phyloP scores from a whole-genome alignment of 2,797 vertebrate species.

The Pelobates cultripes region DNA sequence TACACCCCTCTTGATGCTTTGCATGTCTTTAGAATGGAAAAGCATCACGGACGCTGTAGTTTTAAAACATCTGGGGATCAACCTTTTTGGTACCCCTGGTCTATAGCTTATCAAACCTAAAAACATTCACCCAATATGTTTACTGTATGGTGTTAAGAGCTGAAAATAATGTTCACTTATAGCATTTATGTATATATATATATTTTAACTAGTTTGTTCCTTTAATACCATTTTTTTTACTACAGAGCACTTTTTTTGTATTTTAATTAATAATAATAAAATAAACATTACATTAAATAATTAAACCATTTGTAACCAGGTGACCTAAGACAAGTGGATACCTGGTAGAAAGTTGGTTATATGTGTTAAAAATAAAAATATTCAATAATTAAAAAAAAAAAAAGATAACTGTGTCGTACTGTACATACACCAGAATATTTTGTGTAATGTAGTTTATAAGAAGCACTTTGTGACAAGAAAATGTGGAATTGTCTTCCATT shows the following conservation, averaged over 20 bases:
- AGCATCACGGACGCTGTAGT: too few species aligned
- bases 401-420: constrained; percentile 61
- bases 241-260: constrained; percentile 51
- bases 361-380: constrained; percentile 16
- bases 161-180: constrained; percentile 12
- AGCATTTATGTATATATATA: constrained; percentile 18
- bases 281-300: constrained; percentile 33
- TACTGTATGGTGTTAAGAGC: constrained; percentile 9
- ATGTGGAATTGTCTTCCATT: constrained; percentile 69
- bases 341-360: constrained; percentile 34
- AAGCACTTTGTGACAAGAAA: constrained; percentile 71
- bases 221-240: constrained; percentile 35
- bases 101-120: background rate
- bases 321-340: constrained; percentile 16
- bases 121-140: background rate
- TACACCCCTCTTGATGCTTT: too few species aligned
- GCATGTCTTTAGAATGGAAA: too few species aligned
- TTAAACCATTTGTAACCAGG: constrained; percentile 5
- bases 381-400: constrained; percentile 51
- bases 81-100: too few species aligned
- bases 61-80: too few species aligned
- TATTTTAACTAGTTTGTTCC: constrained; percentile 12
- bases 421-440: constrained; percentile 66
- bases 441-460: constrained; percentile 73
- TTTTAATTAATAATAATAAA: constrained; percentile 29